Evolutionary conservation across 1,140 invertebrate genomes (phyloP).

Genomic region (Coelopa frigida): DNA sequence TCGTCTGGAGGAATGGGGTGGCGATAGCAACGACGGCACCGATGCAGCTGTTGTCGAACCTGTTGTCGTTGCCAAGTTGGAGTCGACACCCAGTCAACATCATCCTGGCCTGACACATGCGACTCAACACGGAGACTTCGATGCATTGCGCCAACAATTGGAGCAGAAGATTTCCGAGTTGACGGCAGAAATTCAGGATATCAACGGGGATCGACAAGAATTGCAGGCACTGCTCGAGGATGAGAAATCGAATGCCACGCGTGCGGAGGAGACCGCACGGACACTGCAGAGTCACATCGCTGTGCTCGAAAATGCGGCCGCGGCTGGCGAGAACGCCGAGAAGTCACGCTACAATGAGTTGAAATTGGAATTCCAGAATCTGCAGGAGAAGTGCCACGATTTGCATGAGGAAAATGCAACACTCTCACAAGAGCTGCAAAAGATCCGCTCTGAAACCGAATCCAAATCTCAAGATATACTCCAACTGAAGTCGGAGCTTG

Average conservation of each 20-base stretch:
- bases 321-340: background rate
- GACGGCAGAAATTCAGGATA: slow-evolving; percentile 46
- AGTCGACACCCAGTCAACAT: no score
- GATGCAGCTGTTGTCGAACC: slow-evolving; percentile 4
- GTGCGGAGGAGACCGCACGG: slow-evolving; percentile 13
- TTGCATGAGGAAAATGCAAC: background rate
- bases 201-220: slow-evolving; percentile 64
- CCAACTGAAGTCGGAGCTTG: no score
- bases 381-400: slow-evolving; percentile 10
- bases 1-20: slow-evolving; percentile 52
- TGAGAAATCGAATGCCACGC: slow-evolving; percentile 40
- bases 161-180: slow-evolving; percentile 19
- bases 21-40: slow-evolving; percentile 21
- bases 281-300: slow-evolving; percentile 31
- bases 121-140: no score
- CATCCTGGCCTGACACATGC: no score
- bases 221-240: slow-evolving; percentile 59
- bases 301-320: background rate
- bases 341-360: slow-evolving; percentile 19
- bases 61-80: no score
- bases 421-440: background rate
- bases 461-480: no score
- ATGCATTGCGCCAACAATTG: background rate
- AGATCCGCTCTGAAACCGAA: no score
- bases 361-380: slow-evolving; percentile 7